phyloP scores from a whole-genome alignment of 2,113 vertebrate species.

The Varanus salvator region DNA sequence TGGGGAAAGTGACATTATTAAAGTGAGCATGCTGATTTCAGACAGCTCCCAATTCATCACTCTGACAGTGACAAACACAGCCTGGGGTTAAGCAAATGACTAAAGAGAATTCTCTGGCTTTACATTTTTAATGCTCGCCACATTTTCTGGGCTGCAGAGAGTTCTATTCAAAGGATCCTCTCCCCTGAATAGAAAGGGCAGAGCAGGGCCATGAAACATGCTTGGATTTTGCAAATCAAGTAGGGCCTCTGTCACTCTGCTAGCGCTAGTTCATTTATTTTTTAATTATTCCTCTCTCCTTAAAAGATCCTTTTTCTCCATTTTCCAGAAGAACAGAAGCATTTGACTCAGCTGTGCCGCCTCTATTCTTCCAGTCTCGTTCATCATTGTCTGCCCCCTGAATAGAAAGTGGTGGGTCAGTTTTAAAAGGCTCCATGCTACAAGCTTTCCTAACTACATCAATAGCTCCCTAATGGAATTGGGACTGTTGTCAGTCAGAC shows the following conservation, averaged over 20 bases:
- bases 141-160: slow-evolving; percentile 45
- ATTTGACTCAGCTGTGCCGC: slow-evolving; percentile 63
- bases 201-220: slow-evolving; percentile 41
- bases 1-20: slow-evolving; percentile 43
- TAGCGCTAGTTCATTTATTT: slow-evolving; percentile 50
- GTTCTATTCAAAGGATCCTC: slow-evolving; percentile 61
- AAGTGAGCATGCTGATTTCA: slow-evolving; percentile 49
- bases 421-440: slow-evolving; percentile 61
- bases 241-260: slow-evolving; percentile 51
- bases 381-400: slow-evolving; percentile 69
- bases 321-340: slow-evolving; percentile 60
- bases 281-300: slow-evolving; percentile 66
- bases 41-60: slow-evolving; percentile 59
- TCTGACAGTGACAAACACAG: slow-evolving; percentile 49
- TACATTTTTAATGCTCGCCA: slow-evolving; percentile 64
- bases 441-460: slow-evolving; percentile 62
- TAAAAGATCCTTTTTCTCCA: slow-evolving; percentile 54
- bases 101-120: slow-evolving; percentile 70
- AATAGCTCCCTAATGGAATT: slow-evolving; percentile 55
- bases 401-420: slow-evolving; percentile 72
- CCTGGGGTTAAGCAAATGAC: slow-evolving; percentile 56
- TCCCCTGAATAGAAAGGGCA: slow-evolving; percentile 64
- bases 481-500: slow-evolving; percentile 57
- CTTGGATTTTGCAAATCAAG: slow-evolving; percentile 65
- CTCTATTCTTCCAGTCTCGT: slow-evolving; percentile 60